Conservation (phyloP, 2,888 invertebrate species). For the Nemotelus nigrinus region DNA sequence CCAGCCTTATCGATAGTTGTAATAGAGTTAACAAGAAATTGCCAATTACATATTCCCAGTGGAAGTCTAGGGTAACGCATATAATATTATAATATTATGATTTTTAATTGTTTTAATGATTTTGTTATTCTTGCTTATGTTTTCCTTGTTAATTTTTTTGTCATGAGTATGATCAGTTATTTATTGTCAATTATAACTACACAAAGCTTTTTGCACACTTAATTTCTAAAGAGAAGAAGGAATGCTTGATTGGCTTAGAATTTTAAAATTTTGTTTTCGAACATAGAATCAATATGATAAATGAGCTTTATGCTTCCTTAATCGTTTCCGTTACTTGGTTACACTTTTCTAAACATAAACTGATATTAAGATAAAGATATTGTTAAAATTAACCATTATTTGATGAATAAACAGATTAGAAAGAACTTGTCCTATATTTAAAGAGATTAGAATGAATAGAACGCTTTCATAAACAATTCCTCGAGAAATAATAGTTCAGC, state of each 20-base stretch:
- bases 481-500: too few species aligned
- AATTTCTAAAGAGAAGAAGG: neutral
- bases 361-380: too few species aligned
- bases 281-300: too few species aligned
- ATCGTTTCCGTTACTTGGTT: too few species aligned
- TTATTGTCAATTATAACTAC: constrained; percentile 20
- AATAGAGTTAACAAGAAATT: constrained; percentile 65
- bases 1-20: constrained; percentile 63
- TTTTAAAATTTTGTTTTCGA: too few species aligned
- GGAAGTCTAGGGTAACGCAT: constrained; percentile 70
- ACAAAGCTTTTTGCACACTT: constrained; percentile 17
- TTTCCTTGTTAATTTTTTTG: constrained; percentile 45
- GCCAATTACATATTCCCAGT: constrained; percentile 71
- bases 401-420: too few species aligned
- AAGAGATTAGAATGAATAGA: too few species aligned
- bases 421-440: too few species aligned
- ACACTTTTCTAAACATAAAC: too few species aligned
- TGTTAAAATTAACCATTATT: too few species aligned
- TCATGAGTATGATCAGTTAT: neutral
- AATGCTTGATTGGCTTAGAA: neutral
- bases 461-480: too few species aligned
- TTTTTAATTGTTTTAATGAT: constrained; percentile 52
- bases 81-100: constrained; percentile 48
- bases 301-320: too few species aligned
- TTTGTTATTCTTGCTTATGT: constrained; percentile 44